phyloP scores from a whole-genome alignment of 35 echinoderm and acorn worm species.

The Holothuria glaberrima region DNA sequence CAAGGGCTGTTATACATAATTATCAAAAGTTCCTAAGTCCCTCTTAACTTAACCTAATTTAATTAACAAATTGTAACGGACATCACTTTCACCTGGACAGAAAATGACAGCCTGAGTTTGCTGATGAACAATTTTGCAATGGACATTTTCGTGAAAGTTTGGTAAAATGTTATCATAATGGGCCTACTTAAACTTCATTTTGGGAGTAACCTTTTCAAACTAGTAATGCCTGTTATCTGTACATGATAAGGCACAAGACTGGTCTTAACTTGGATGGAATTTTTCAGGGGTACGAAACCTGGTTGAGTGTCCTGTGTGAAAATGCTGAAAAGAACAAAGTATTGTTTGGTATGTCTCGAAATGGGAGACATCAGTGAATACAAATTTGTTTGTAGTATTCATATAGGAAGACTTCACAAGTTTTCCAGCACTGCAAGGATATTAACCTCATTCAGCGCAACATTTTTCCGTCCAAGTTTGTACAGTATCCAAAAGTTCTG shows the following conservation, averaged over 20 bases:
- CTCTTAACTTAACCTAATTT: too few relatives aligned
- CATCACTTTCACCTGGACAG: too few relatives aligned
- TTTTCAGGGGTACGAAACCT: neutral
- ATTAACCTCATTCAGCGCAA: slow-evolving; percentile 1
- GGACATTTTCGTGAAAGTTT: neutral
- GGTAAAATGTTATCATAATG: neutral
- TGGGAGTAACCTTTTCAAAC: neutral
- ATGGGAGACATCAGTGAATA: neutral
- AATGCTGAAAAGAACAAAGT: neutral
- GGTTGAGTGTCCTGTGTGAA: neutral
- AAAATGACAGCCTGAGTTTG: too few relatives aligned
- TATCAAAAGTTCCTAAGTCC: too few relatives aligned
- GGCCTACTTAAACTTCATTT: slow-evolving; percentile 11
- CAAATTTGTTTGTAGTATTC: neutral
- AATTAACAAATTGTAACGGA: too few relatives aligned
- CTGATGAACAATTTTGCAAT: too few relatives aligned
- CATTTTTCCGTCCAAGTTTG: neutral
- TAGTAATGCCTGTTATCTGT: slow-evolving; percentile 9
- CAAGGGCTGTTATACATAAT: too few relatives aligned
- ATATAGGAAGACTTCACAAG: neutral
- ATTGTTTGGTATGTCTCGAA: neutral
- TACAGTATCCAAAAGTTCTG: neutral
- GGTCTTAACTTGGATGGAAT: neutral
- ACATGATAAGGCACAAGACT: neutral
- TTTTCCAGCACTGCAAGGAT: neutral